phyloP scores from a whole-genome alignment of 2,113 vertebrate species.

The Bubo bubo region DNA sequence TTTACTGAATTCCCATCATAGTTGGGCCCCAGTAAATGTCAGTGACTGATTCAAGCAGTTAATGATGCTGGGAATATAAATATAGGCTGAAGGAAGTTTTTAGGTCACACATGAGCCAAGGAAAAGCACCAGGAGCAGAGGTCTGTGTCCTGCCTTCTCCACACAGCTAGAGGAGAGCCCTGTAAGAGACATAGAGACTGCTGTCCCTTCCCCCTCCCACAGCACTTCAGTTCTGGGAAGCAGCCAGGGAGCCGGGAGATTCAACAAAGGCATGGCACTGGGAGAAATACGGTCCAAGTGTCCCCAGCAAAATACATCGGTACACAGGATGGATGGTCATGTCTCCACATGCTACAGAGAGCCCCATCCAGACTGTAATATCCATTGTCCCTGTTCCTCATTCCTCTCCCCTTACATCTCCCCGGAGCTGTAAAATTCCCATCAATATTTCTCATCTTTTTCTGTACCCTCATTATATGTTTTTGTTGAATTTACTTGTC shows the following conservation, averaged over 20 bases:
- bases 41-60: background rate
- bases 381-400: background rate
- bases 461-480: background rate
- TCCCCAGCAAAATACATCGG: background rate
- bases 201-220: fast-evolving
- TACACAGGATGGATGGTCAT: background rate
- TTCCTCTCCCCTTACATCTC: background rate
- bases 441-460: background rate
- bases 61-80: background rate
- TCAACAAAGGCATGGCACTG: background rate
- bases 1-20: background rate
- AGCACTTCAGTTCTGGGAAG: background rate
- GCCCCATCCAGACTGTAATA: background rate
- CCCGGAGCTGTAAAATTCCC: background rate
- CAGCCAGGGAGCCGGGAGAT: background rate
- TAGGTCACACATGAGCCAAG: background rate
- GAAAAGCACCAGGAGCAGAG: background rate
- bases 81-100: background rate
- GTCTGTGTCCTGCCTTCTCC: background rate
- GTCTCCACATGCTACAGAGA: background rate
- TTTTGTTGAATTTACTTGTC: background rate
- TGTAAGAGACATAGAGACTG: background rate
- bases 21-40: background rate
- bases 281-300: background rate
- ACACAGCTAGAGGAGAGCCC: background rate